Conservation (phyloP, 2,113 vertebrate genomes). For the Lepisosteus oculatus region DNA sequence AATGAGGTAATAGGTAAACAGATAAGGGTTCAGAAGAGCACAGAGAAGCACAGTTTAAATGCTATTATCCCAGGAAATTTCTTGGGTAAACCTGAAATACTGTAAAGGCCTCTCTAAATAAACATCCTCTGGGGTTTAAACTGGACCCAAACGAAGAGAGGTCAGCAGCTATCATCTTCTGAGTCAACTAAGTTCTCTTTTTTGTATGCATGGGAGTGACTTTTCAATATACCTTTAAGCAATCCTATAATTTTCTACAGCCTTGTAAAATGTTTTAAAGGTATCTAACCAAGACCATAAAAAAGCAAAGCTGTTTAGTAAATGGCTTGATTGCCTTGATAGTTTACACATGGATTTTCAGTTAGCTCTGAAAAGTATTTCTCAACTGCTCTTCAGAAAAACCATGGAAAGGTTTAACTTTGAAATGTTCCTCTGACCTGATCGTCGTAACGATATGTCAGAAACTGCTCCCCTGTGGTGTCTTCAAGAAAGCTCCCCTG, state of each 20-base stretch:
- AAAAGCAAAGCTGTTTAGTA: not conserved
- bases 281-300: not conserved
- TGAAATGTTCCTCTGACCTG: slow-evolving; percentile 65
- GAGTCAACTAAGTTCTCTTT: not conserved
- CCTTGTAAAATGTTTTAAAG: not conserved
- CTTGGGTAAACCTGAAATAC: not conserved
- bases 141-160: not conserved
- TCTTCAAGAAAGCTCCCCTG: slow-evolving; percentile 92
- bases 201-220: not conserved
- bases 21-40: too few relatives aligned
- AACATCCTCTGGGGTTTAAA: not conserved
- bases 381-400: slow-evolving; percentile 3
- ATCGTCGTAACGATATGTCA: slow-evolving; percentile 85
- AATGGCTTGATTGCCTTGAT: not conserved
- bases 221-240: too few relatives aligned
- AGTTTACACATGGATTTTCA: not conserved
- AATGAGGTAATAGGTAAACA: too few relatives aligned
- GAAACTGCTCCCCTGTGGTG: slow-evolving; percentile 81
- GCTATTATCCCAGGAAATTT: too few relatives aligned
- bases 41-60: too few relatives aligned
- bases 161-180: not conserved
- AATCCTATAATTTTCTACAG: not conserved
- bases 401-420: not conserved
- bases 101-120: not conserved
- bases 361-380: not conserved